Base-by-base conservation (phyloP, 2,888 invertebrate species). In the Crematogaster levior region DNA sequence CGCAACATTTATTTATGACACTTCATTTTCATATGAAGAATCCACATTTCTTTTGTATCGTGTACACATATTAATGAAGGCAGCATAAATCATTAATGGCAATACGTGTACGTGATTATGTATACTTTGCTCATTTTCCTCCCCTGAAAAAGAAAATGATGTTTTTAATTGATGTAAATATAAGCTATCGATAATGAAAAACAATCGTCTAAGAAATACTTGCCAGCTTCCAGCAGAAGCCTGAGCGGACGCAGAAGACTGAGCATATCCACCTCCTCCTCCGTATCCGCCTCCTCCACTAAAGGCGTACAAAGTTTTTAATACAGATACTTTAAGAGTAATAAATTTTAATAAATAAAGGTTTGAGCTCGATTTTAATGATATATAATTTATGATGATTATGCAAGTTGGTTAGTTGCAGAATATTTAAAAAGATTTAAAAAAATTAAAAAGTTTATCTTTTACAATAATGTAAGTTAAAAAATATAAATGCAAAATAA, bases 191-290 rank as follows among this genome's bases (percentile, higher is more conserved):
- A 61, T 46, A 30, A 68, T 58, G 60, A 46, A 80, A 40, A 60
- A 70, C 37, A 7, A 15, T 43, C 12, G 43, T 43, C 9, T 21
- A 2, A 30, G 73, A 37, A 53, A 40, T 65, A 58, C 83, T 77
- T 68, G 91, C 92, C 91, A 92, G 4, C 53, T 21, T 66, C 68
- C 56, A 58, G 85, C 74, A 27, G 92, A 92, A 30, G 93, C 87
- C 58, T 90, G 88, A 0, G 93, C 92, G 0, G 92, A 91, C 9
- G 93, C 90, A 2, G 24, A 51, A 1, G 60, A 27, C 0, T 27
- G 48, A 48, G 18, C 12, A 24, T 82, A 10, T 6, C 18, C 15
- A 4, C 63, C 63, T 24, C 63, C 40, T 3, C 34, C 30, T 18
- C 58, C 56, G 1, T 1, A 1, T 60, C 60, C 61, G 15, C 21